A percentile compares a stretch with the other conserved stretches of the same genome.
phyloP scores from a whole-genome alignment of 2,888 invertebrate genomes.

The Netelia melanura region DNA sequence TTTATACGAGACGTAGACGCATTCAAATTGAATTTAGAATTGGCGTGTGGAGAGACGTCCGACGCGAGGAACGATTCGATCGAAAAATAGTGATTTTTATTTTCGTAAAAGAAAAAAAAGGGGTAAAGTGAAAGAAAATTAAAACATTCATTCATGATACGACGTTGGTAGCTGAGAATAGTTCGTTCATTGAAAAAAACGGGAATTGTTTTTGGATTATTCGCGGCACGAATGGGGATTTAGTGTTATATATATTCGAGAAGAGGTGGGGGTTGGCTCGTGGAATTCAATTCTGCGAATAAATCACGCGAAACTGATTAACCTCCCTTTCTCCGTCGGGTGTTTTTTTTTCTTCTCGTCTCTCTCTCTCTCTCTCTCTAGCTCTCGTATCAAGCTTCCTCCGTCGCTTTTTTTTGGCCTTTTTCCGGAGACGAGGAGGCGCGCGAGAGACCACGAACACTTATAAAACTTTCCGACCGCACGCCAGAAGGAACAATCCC shows the following conservation, averaged over 20 bases:
- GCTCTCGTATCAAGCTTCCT: background rate
- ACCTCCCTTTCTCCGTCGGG: constrained; percentile 61
- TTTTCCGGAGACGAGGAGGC: constrained; percentile 15
- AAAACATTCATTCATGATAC: background rate
- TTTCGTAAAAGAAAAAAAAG: background rate
- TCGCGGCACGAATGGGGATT: constrained; percentile 16
- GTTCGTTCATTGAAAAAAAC: background rate
- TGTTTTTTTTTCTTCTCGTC: background rate
- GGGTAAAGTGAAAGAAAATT: background rate
- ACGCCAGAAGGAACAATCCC: constrained; percentile 55
- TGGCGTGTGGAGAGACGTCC: constrained; percentile 35
- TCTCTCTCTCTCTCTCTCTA: background rate
- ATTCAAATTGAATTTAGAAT: constrained; percentile 65
- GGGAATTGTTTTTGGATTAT: constrained; percentile 29
- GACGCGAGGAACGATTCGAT: too few species aligned
- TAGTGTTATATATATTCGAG: constrained; percentile 10
- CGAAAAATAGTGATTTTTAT: constrained; percentile 3
- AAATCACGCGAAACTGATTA: constrained; percentile 77
- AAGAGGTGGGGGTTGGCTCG: background rate
- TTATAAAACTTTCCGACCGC: constrained; percentile 61
- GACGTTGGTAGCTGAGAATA: background rate
- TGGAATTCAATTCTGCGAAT: constrained; percentile 53
- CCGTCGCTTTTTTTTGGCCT: background rate
- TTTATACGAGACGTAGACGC: constrained; percentile 61
- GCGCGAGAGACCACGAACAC: constrained; percentile 58